Conservation (phyloP, 2,113 vertebrate genomes). For the Cathartes aura region DNA sequence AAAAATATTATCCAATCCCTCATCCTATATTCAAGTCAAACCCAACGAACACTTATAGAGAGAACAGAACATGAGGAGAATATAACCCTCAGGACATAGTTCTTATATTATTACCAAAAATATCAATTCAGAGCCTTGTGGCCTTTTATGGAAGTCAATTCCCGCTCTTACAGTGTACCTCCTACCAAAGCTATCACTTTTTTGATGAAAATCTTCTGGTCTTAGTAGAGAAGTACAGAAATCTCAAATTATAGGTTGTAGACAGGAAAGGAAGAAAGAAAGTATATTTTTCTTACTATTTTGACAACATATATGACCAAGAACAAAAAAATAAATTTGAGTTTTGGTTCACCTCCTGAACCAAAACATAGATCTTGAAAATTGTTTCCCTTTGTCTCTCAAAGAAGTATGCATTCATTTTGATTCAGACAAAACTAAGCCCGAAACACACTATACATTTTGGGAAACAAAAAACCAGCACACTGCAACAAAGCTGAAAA, state of each 20-base stretch:
- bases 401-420: background rate
- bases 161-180: background rate
- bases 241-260: background rate
- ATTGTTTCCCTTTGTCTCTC: background rate
- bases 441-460: background rate
- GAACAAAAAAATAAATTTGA: background rate
- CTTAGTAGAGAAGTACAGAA: background rate
- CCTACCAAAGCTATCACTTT: background rate
- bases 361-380: background rate
- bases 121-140: background rate
- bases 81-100: background rate
- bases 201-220: background rate
- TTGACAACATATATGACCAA: background rate
- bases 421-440: background rate
- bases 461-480: rapidly evolving
- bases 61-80: background rate
- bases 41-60: background rate
- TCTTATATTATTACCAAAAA: background rate
- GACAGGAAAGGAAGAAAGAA: background rate
- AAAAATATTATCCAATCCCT: background rate
- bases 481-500: background rate
- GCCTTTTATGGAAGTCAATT: background rate
- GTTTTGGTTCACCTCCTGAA: background rate
- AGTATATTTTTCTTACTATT: background rate
- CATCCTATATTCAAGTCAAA: background rate